Conservation (phyloP, 1,140 invertebrate genomes). For the Drosophila neocordata region DNA sequence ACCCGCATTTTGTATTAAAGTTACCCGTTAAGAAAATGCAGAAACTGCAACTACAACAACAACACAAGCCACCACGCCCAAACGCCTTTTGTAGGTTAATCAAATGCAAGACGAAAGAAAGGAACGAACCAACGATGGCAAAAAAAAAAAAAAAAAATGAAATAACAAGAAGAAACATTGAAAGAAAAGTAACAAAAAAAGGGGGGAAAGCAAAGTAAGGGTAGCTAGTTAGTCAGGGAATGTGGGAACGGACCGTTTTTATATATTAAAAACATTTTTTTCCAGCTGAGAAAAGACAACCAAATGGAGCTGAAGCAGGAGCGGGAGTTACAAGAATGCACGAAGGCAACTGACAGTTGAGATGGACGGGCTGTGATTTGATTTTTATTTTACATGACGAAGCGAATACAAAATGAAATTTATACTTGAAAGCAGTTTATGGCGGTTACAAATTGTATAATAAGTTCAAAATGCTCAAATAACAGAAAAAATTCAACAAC, state of each 20-base stretch:
- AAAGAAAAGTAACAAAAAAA: background rate
- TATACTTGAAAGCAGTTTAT: background rate
- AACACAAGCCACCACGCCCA: conserved; percentile 29
- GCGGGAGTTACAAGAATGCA: conserved; percentile 28
- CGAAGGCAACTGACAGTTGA: conserved; percentile 64
- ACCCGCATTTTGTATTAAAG: conserved; percentile 55
- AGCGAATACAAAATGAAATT: conserved; percentile 29
- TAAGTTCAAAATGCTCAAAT: background rate
- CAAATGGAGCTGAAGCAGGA: background rate
- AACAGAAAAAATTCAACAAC: background rate
- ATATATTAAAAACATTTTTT: conserved; percentile 67
- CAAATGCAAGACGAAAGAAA: conserved; percentile 62
- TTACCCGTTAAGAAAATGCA: conserved; percentile 61
- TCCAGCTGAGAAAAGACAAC: conserved; percentile 39
- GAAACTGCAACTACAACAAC: conserved; percentile 39
- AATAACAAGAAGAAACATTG: conserved; percentile 25
- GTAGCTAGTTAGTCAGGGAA: conserved; percentile 60
- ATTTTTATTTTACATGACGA: conserved; percentile 46
- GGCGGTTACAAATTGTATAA: background rate
- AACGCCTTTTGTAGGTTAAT: conserved; percentile 70
- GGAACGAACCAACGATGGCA: conserved; percentile 15
- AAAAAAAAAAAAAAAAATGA: conserved; percentile 17
- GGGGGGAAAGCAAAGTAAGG: background rate
- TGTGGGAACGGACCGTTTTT: conserved; percentile 40
- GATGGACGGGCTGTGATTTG: conserved; percentile 59